Base-by-base conservation (phyloP, 2,113 vertebrate species). In the Lepus timidus region DNA sequence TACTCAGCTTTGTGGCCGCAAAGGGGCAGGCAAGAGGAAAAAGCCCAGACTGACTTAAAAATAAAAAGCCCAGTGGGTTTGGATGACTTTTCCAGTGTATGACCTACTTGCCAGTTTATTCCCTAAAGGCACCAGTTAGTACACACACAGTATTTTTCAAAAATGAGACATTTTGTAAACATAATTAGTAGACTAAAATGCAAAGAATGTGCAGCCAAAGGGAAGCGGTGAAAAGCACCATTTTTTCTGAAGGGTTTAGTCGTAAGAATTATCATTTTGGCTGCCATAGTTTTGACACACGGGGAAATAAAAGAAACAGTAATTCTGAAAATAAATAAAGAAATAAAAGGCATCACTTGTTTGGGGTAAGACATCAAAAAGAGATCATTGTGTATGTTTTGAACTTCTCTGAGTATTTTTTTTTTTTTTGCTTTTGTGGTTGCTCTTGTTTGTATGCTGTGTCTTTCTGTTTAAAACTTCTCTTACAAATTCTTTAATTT, bases 81-180 rank as follows among this genome's bases (percentile, higher is more conserved):
- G 97, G 97, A 98, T 98, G 98, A 98, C 99, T 99, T 99, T 98
- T 99, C 98, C 98, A 99, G 98, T 95, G 98, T 98, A 97, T 98
- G 97, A 99, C 98, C 98, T 98, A 98, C 98, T 99, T 99, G 99
- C 98, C 99, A 99, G 99, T 99, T 99, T 99, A 99, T 98, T 98
- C 98, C 98, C 98, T 4, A 83, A 97, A 98, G 98, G 98, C 97
- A 93, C 91, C 85, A 98, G 98, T 98, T 98, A 98, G 97, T 97
- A 98, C 98, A 98, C 98, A 98, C 98, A 98, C 85, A 98, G 97
- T 84, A 96, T 97, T 97, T 98, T 97, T 96, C 93, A 98, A 98
- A 98, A 98, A 98, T 98, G 99, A 99, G 98, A 98, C 98, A 98
- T 99, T 99, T 99, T 99, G 99, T 99, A 98, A 98, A 99, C 98